A percentile compares a stretch with the other conserved stretches of the same genome.
These are phyloP conservation scores for Leptura quadrifasciata DNA, from an alignment of 2,888 invertebrate genomes.

Conservation along the genomic window DNA sequence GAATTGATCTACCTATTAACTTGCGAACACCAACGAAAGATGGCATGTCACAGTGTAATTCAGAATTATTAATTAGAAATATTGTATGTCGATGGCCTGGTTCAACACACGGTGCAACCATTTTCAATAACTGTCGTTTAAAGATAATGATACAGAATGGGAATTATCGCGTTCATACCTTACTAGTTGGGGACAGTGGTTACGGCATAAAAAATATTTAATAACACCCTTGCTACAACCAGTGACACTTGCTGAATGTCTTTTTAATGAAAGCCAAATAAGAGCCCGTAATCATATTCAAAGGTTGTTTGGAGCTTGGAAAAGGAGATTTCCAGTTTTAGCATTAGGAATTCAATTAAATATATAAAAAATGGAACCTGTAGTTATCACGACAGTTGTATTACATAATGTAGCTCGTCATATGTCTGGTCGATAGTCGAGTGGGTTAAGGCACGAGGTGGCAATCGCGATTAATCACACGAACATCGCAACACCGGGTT, in stretches of 20 bases:
- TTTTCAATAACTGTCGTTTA: conserved; percentile 15
- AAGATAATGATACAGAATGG: conserved; percentile 16
- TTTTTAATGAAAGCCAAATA: conserved; percentile 60
- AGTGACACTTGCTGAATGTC: conserved; percentile 45
- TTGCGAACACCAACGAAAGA: no score
- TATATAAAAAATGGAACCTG: conserved; percentile 48
- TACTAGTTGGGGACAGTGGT: conserved; percentile 53
- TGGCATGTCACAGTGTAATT: no score
- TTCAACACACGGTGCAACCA: neutral
- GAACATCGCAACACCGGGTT: no score
- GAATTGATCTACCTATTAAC: no score
- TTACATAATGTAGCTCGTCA: conserved; percentile 53
- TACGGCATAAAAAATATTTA: conserved; percentile 54
- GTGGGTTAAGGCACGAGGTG: no score
- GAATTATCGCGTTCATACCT: conserved; percentile 21
- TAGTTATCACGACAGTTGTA: conserved; percentile 55
- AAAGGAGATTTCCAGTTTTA: conserved; percentile 63
- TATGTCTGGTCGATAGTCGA: no score
- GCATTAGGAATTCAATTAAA: conserved; percentile 62
- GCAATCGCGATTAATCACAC: no score
- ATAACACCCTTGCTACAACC: conserved; percentile 1
- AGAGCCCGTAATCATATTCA: conserved; percentile 59
- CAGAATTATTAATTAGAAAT: no score
- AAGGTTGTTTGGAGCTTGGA: conserved; percentile 60
- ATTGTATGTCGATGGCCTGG: conserved; percentile 19